Base-by-base conservation (phyloP, 1,140 invertebrate genomes). In the Apis dorsata region DNA sequence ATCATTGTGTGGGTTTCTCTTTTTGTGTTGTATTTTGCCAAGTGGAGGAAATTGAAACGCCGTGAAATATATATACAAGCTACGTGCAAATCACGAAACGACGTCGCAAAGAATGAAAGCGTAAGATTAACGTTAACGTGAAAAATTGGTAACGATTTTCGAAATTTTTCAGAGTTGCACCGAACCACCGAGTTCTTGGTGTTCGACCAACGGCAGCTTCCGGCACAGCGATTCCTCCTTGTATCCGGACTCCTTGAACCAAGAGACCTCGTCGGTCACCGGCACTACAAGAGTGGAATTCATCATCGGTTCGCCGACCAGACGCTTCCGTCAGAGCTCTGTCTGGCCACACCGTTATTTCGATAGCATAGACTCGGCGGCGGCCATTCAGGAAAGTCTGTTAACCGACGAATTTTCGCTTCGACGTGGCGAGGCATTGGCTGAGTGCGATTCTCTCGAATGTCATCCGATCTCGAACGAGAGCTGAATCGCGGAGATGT, bases 401-500 rank as follows among this genome's bases (percentile, higher is more conserved):
- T 81, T 88, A 74, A 91, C 93, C 84, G 89, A 94, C 88, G 91
- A 94, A 85, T 92, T 93, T 87, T 89, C 93, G 85, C 65, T 90
- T 79, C 81, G 92, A 85, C 73, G 92, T 44, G 92, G 94, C 59
- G 95, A 95, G 81, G 95, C 94, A 10, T 89, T 95, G 75, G 95
- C 95, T 28, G 95, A 95, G 83, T 94, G 93, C 86, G 95, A 95
- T 86, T 95, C 95, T 8, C 91, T 95, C 51, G 95, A 95, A 79
- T 90, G 87, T 78, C 92, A 91, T 76, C 89, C 88, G 15, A 91
- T 93, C 51, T 93, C 91, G 5, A 93, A 90, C 83, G 92, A 93
- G 44, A 89, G 85, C 59, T 92, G 59, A 85, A 60, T 34, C 44
- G 34, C 4, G 2, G 21, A 49, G 12, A 12, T 44, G 19, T 53